phyloP scores from a whole-genome alignment of 2,113 vertebrate species.

The Turnix velox region DNA sequence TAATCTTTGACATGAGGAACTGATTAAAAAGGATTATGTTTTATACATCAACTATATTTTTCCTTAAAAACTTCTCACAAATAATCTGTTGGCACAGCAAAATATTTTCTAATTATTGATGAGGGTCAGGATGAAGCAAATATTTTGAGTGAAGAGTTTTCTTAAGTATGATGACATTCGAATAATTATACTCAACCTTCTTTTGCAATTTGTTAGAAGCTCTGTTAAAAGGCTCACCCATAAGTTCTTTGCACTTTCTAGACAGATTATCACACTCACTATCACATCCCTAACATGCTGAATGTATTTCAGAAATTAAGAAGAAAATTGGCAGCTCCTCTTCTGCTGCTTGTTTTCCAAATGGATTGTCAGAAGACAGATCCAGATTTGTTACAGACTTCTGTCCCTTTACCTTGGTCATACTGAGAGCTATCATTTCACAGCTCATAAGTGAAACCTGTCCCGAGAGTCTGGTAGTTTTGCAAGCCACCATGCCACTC shows the following conservation, averaged over 20 bases:
- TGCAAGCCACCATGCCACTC: background rate
- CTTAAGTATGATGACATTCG: background rate
- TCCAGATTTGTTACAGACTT: background rate
- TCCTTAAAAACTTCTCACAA: slow-evolving; percentile 22
- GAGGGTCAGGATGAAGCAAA: background rate
- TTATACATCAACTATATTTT: slow-evolving; percentile 29
- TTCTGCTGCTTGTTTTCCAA: background rate
- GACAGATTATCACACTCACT: background rate
- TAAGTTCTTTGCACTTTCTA: background rate
- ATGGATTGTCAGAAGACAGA: background rate
- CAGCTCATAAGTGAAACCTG: background rate
- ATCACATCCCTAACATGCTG: background rate
- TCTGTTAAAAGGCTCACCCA: background rate
- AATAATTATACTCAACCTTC: background rate
- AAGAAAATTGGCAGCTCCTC: background rate
- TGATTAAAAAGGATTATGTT: slow-evolving; percentile 59
- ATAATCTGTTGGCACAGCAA: slow-evolving; percentile 5
- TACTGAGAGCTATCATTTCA: background rate
- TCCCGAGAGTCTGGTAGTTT: background rate
- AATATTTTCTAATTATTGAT: background rate
- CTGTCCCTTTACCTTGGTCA: background rate
- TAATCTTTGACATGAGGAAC: slow-evolving; percentile 73
- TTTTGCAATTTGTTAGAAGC: background rate
- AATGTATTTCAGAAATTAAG: background rate
- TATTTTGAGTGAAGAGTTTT: background rate